Evolutionary conservation across 2,888 invertebrate genomes (phyloP).

Genomic region (Heliconius aoede): DNA sequence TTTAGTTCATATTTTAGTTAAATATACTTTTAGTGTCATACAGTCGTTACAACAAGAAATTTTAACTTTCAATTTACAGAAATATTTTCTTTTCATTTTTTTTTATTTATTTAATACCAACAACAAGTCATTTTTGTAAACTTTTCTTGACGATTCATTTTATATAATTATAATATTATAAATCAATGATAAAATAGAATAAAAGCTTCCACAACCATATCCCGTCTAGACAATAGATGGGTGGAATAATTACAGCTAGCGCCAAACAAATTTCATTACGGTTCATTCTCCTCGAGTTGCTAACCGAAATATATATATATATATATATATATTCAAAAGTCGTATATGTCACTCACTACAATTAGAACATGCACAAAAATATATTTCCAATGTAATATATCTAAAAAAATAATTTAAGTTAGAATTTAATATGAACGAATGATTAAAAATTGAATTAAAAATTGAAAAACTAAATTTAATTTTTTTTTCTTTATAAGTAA

Average conservation of each 20-base stretch:
- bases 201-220: slow-evolving; percentile 22
- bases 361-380: background rate
- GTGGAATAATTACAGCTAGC: slow-evolving; percentile 59
- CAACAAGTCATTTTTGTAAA: background rate
- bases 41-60: background rate
- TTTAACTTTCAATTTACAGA: background rate
- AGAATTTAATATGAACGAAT: too few species aligned
- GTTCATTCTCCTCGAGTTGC: slow-evolving; percentile 25
- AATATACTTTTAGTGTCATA: slow-evolving; percentile 19
- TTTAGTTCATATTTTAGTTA: slow-evolving; percentile 22
- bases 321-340: slow-evolving; percentile 7
- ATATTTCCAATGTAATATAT: background rate
- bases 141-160: background rate
- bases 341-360: background rate
- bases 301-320: slow-evolving; percentile 24
- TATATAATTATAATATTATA: background rate
- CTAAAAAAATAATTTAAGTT: background rate
- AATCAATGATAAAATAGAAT: slow-evolving; percentile 12
- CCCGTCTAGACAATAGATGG: slow-evolving; percentile 59
- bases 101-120: background rate
- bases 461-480: background rate
- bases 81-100: background rate
- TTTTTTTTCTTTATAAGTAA: background rate
- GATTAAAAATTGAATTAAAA: too few species aligned
- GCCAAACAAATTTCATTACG: slow-evolving; percentile 53